These are phyloP conservation scores for Drosophila mulleri DNA, from an alignment of 2,888 invertebrate genomes.

Conservation along the genomic window DNA sequence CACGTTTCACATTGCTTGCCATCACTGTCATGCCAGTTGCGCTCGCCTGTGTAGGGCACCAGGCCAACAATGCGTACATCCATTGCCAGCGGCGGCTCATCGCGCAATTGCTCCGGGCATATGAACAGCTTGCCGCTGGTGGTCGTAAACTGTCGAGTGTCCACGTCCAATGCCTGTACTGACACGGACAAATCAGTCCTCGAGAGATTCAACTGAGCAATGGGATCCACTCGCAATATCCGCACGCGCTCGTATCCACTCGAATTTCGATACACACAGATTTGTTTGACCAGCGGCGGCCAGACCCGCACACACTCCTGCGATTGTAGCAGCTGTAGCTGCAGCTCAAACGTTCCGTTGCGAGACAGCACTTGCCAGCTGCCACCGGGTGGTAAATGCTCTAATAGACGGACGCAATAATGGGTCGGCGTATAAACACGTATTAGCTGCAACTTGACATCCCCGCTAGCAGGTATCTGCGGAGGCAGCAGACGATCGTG, in stretches of 20 bases:
- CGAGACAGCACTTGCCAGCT: conserved; percentile 22
- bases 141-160: conserved; percentile 55
- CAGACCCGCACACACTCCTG: conserved; percentile 40
- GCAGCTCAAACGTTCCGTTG: conserved; percentile 13
- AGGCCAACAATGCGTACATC: conserved; percentile 59
- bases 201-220: conserved; percentile 38
- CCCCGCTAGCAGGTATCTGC: conserved; percentile 36
- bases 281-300: conserved; percentile 46
- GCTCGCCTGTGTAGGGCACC: conserved; percentile 55
- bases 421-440: conserved; percentile 53
- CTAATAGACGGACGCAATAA: conserved; percentile 58
- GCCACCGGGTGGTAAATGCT: conserved; percentile 41
- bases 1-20: conserved; percentile 11
- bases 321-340: conserved; percentile 20
- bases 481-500: conserved; percentile 22
- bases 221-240: conserved; percentile 46
- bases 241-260: conserved; percentile 54
- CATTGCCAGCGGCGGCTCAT: conserved; percentile 30
- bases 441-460: conserved; percentile 50
- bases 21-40: conserved; percentile 44
- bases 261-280: conserved; percentile 39
- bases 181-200: conserved; percentile 37
- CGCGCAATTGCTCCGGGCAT: conserved; percentile 43
- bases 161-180: conserved; percentile 58
- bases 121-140: conserved; percentile 36